phyloP scores from a whole-genome alignment of 2,888 invertebrate species.

The Uropetala carovei region DNA sequence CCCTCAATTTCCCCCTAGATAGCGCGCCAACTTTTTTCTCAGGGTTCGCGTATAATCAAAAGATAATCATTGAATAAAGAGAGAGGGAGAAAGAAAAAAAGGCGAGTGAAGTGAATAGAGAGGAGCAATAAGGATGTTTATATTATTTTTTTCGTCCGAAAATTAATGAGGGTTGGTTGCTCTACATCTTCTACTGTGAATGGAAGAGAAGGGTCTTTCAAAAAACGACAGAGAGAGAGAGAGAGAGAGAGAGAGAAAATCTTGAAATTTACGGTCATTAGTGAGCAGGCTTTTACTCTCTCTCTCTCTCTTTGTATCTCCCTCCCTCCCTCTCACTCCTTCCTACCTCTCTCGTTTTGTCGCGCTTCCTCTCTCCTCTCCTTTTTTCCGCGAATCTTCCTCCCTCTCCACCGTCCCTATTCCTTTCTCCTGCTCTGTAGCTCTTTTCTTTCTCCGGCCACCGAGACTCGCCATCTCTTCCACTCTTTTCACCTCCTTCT shows the following conservation, averaged over 20 bases:
- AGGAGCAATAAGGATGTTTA: background rate
- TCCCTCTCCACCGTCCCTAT: background rate
- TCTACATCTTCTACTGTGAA: conserved; percentile 40
- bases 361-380: background rate
- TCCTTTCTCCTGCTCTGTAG: background rate
- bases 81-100: too few species aligned
- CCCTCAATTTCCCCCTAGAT: too few species aligned
- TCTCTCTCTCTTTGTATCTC: background rate
- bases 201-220: conserved; percentile 32
- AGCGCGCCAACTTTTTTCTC: too few species aligned
- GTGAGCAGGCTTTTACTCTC: conserved; percentile 38
- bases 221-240: background rate
- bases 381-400: background rate
- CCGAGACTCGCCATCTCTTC: background rate
- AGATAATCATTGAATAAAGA: too few species aligned
- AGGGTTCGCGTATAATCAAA: too few species aligned
- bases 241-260: background rate
- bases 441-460: background rate
- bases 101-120: background rate
- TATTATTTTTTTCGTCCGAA: conserved; percentile 19
- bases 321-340: background rate
- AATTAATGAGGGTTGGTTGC: conserved; percentile 54
- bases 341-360: background rate
- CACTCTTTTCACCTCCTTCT: background rate
- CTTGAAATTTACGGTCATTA: conserved; percentile 60